phyloP scores from a whole-genome alignment of 1,140 invertebrate species.

The Trachymyrmex septentrionalis region DNA sequence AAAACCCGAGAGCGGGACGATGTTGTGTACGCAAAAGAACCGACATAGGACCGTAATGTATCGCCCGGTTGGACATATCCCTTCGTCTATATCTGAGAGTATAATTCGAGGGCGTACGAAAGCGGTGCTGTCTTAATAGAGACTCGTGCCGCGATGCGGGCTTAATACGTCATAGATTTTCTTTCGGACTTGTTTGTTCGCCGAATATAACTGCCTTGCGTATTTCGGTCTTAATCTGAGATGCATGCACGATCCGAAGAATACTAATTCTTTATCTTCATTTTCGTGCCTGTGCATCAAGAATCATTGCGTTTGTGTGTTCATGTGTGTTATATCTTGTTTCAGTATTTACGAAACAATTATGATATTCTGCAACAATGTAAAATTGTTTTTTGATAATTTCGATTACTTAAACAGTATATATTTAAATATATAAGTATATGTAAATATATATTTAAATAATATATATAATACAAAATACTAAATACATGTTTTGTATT shows the following conservation, averaged over 20 bases:
- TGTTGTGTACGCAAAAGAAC: slow-evolving; percentile 56
- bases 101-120: slow-evolving; percentile 46
- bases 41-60: slow-evolving; percentile 67
- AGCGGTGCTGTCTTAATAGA: slow-evolving; percentile 47
- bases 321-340: neutral
- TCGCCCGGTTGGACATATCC: slow-evolving; percentile 56
- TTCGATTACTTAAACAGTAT: neutral
- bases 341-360: neutral
- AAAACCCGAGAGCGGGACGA: slow-evolving; percentile 69
- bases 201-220: neutral
- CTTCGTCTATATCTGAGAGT: slow-evolving; percentile 14
- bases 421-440: no score
- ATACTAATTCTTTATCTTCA: neutral
- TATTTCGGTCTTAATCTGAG: slow-evolving; percentile 19
- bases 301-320: neutral
- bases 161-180: slow-evolving; percentile 56
- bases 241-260: neutral
- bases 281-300: neutral
- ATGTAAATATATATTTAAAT: no score
- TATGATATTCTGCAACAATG: neutral
- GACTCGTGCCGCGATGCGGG: slow-evolving; percentile 41
- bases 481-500: neutral
- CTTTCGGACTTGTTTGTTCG: neutral
- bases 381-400: neutral
- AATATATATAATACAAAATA: no score